Evolutionary conservation across 2,888 invertebrate species (phyloP), one percentile per base, ranked within the genome.

Genomic region (Melanargia galathea): DNA sequence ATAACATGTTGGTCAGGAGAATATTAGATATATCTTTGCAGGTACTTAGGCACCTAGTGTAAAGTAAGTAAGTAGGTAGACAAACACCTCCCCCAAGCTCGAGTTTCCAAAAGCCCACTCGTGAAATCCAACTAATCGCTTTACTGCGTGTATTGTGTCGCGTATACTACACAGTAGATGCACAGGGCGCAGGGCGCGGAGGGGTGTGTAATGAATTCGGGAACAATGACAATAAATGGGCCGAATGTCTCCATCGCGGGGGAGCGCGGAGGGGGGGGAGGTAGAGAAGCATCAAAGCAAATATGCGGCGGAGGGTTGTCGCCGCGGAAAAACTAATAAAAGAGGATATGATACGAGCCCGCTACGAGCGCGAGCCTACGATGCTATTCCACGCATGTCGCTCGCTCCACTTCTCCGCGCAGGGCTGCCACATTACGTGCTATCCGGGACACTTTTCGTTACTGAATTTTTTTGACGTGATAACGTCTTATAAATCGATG

Each of bases 291-390:
- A 66, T 70, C 72, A 69, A 71, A 71, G 69, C 66, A 67, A 70
- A 68, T 70, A 67, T 68, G 70, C 64, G 70, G 66, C 67, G 73
- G 73, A 72, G 76, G 77, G 78, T 77, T 81, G 86, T 84, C 87
- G 81, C 83, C 84, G 80, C 84, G 84, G 75, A 87, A 89, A 89
- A 90, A 86, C 88, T 88, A 88, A 90, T 89, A 89, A 88, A 90
- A 87, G 73, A 75, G 76, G 71, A 83, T 86, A 86, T 87, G 16
- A 35, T 82, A 83, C 80, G 79, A 80, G 81, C 80, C 75, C 79
- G 74, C 74, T 80, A 79, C 81, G 79, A 79, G 63, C 68, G 55
- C 60, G 52, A 57, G 20, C 35, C 49, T 51, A 54, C 63, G 22
- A 60, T 62, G 63, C 69, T 63, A 64, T 66, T 62, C 71, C 68